Base-by-base conservation (phyloP, 2,888 invertebrate species). In the Ochropleura plecta region DNA sequence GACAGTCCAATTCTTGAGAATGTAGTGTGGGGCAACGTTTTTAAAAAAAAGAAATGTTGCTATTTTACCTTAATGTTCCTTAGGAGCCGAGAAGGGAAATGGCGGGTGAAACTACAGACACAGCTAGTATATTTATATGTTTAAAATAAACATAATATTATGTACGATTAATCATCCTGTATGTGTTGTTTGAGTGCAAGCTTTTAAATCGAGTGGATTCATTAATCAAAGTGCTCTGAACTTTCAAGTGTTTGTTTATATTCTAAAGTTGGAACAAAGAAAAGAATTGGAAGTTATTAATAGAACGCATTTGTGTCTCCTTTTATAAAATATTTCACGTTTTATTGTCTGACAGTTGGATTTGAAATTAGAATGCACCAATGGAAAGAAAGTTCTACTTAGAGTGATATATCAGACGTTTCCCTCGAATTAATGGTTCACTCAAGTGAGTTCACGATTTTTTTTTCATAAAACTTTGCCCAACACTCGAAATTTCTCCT, bases 201-300 rank as follows among this genome's bases (percentile, higher is more conserved):
- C 81, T 87, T 85, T 85, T 79, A 86, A 78, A 76, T 59, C 55
- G 59, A 67, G 71, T 65, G 72, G 68, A 78, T 79, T 72, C 81
- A 85, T 87, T 85, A 87, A 86, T 85, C 55, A 68, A 67, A 85
- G 81, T 78, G 73, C 64, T 66, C 44, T 66, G 62, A 73, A 78
- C 67, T 70, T 72, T 57, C 12, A 48, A 81, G 81, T 64, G 76
- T 48, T 70, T 82, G 82, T 82, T 81, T 62, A 70, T 76, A 59
- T 72, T 82, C 59, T 81, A 44, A 67, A 76, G n/a, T 62, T 65
- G 44, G 77, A 77, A 82, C 82, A 81, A 81, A 83, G 70, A 69
- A 66, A 62, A 69, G 18, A 73, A 79, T 79, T 73, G 4, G 55
- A 16, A 12, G 66, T 73, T 83, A 79, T 83, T 73, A 51, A 78